Percentiles rank a stretch among this genome's conserved stretches.
Evolutionary conservation across 2,797 vertebrate species (phyloP).

Genomic region (Ibycter americanus): DNA sequence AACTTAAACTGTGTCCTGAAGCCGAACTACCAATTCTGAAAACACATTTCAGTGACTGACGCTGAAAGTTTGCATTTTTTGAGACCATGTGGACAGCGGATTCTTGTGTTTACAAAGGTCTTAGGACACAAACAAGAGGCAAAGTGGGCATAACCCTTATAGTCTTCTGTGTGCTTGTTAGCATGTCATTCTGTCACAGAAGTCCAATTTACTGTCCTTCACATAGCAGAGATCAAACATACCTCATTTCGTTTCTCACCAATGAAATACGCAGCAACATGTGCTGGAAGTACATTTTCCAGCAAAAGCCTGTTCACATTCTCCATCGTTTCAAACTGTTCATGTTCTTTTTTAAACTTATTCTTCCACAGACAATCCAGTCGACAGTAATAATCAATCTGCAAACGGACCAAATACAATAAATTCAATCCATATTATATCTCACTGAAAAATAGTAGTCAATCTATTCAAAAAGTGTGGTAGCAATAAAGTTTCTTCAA

Average conservation of each 20-base stretch:
- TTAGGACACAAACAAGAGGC: neutral
- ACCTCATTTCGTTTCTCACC: constrained; percentile 97
- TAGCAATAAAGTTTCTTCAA: neutral
- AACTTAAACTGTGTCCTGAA: neutral
- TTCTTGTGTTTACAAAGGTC: neutral
- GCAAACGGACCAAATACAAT: neutral
- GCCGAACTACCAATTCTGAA: neutral
- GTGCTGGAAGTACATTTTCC: constrained; percentile 96
- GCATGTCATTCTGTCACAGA: neutral
- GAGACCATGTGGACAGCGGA: neutral
- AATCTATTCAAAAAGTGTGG: neutral
- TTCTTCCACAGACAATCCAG: constrained; percentile 94
- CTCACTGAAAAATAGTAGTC: neutral
- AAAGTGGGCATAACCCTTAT: neutral
- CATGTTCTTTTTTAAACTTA: constrained; percentile 94
- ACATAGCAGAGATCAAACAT: neutral
- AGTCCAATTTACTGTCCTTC: neutral
- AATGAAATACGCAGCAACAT: constrained; percentile 93
- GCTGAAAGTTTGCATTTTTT: neutral
- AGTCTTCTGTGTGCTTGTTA: neutral
- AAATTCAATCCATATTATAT: neutral
- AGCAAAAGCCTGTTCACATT: constrained; percentile 95
- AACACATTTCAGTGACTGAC: neutral
- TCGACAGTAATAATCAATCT: constrained; percentile 95
- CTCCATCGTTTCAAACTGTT: constrained; percentile 96